Evolutionary conservation across 2,888 invertebrate species (phyloP).

Genomic region (Apomyelois bistriatella): DNA sequence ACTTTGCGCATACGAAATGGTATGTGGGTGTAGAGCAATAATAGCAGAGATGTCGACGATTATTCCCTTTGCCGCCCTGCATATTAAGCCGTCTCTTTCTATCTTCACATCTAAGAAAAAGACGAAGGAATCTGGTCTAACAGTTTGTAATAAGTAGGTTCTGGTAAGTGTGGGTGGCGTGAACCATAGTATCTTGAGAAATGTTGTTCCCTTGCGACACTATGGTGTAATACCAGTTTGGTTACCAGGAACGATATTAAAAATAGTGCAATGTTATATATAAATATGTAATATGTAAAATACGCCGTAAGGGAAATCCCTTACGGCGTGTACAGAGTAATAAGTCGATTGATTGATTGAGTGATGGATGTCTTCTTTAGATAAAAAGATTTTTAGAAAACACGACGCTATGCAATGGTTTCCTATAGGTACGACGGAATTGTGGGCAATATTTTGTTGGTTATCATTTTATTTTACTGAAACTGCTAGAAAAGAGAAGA

Average conservation of each 20-base stretch:
- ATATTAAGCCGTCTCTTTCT: slow-evolving; percentile 18
- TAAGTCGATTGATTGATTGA: background rate
- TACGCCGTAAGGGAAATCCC: too few species aligned
- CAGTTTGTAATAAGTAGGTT: slow-evolving; percentile 29
- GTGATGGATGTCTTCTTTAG: background rate
- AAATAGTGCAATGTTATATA: background rate
- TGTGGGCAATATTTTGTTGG: too few species aligned
- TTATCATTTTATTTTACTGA: too few species aligned
- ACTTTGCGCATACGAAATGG: slow-evolving; percentile 44
- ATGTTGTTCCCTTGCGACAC: slow-evolving; percentile 58
- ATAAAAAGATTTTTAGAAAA: too few species aligned
- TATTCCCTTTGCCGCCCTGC: slow-evolving; percentile 36
- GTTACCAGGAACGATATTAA: slow-evolving; percentile 26
- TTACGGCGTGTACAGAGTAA: background rate
- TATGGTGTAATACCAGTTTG: slow-evolving; percentile 36
- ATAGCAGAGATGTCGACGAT: slow-evolving; percentile 58
- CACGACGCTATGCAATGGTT: too few species aligned
- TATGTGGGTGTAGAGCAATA: slow-evolving; percentile 59
- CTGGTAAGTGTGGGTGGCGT: slow-evolving; percentile 51
- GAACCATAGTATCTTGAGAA: slow-evolving; percentile 44
- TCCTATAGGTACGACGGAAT: too few species aligned
- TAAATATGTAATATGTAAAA: too few species aligned
- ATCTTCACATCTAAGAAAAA: slow-evolving; percentile 17
- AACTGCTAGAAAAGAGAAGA: too few species aligned
- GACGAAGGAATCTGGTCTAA: slow-evolving; percentile 22